Evolutionary conservation across 2,888 invertebrate genomes (phyloP).

Genomic region (Eristalinus aeneus): DNA sequence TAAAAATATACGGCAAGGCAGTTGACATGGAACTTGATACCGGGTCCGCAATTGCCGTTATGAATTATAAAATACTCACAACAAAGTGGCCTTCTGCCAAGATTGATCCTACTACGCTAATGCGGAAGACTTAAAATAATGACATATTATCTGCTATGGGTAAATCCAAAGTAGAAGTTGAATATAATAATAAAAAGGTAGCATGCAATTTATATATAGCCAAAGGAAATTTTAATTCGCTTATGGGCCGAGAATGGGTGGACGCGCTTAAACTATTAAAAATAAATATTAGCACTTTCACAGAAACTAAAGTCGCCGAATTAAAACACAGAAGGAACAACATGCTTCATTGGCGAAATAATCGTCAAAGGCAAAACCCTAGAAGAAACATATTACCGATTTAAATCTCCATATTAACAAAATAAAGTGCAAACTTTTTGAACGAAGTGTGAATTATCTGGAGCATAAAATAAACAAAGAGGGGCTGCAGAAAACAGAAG

Average conservation of each 20-base stretch:
- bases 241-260: background rate
- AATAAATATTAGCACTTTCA: background rate
- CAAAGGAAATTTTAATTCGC: background rate
- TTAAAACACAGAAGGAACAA: conserved; percentile 21
- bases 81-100: background rate
- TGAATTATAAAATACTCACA: conserved; percentile 6
- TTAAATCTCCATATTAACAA: conserved; percentile 1
- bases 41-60: conserved; percentile 8
- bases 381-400: background rate
- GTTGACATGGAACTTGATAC: conserved; percentile 22
- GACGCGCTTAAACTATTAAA: background rate
- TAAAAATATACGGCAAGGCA: conserved; percentile 10
- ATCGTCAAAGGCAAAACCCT: too few species aligned
- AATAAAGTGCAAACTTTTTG: background rate
- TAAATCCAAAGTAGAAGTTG: background rate
- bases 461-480: conserved; percentile 44
- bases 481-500: conserved; percentile 72
- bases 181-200: background rate
- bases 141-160: conserved; percentile 10
- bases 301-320: background rate
- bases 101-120: too few species aligned
- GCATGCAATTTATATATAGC: conserved; percentile 11
- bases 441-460: background rate
- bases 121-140: conserved; percentile 17
- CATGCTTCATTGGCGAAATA: conserved; percentile 1